phyloP scores from a whole-genome alignment of 2,888 invertebrate species.

The Cryptophagus acutangulus region DNA sequence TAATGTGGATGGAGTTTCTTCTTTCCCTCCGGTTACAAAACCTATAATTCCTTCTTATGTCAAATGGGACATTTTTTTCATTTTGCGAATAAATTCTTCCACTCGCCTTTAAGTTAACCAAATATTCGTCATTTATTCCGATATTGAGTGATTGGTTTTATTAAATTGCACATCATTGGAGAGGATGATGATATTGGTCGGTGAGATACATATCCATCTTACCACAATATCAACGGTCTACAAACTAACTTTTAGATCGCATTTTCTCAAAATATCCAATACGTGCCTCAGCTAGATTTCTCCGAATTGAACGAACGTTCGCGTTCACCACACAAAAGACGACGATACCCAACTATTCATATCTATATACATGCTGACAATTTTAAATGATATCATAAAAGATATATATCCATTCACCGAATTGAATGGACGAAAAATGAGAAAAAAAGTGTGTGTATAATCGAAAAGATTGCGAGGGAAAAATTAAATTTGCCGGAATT shows the following conservation, averaged over 20 bases:
- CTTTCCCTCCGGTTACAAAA: slow-evolving; percentile 13
- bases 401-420: slow-evolving; percentile 11
- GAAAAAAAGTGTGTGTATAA: slow-evolving; percentile 1
- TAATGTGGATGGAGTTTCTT: slow-evolving; percentile 26
- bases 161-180: slow-evolving; percentile 4
- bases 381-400: slow-evolving; percentile 23
- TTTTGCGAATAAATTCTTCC: not conserved
- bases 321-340: slow-evolving; percentile 24
- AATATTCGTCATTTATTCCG: too few species aligned
- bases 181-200: not conserved
- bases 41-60: slow-evolving; percentile 2
- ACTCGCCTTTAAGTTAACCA: too few species aligned
- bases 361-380: slow-evolving; percentile 25
- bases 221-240: slow-evolving; percentile 4
- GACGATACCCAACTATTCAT: slow-evolving; percentile 29
- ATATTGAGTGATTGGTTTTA: not conserved
- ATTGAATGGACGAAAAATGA: slow-evolving; percentile 3
- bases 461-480: too few species aligned
- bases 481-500: too few species aligned
- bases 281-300: slow-evolving; percentile 28
- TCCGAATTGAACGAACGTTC: slow-evolving; percentile 12
- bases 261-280: slow-evolving; percentile 26
- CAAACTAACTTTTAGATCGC: slow-evolving; percentile 21
- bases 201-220: slow-evolving; percentile 7
- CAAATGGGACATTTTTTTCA: not conserved